Evolutionary conservation across 2,113 vertebrate genomes (phyloP).

Genomic region (Zosterops lateralis): DNA sequence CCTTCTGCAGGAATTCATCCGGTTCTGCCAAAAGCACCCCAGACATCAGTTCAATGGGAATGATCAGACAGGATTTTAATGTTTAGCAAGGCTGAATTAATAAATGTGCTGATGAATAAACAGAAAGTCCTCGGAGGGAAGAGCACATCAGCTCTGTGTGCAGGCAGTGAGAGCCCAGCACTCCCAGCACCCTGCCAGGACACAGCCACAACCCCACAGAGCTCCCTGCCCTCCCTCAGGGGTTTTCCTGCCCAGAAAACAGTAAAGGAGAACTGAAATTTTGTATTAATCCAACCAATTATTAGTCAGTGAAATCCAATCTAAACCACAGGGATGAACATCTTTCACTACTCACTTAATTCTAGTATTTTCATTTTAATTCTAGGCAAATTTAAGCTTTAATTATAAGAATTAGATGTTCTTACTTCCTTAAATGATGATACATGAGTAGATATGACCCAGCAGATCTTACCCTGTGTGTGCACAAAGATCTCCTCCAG

Average conservation of each 20-base stretch:
- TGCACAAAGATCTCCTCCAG: conserved; percentile 76
- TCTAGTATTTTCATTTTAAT: neutral
- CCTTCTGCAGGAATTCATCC: conserved; percentile 74
- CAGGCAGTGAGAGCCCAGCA: neutral
- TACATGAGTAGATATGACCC: neutral
- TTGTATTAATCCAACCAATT: neutral
- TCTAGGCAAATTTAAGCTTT: neutral
- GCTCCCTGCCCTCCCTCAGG: neutral
- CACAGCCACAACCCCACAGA: neutral
- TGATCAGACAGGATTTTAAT: rapidly evolving
- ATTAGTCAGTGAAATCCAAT: neutral
- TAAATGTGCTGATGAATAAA: neutral
- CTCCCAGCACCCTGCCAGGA: neutral
- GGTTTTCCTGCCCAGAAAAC: neutral
- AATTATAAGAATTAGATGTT: neutral
- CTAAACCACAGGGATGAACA: neutral
- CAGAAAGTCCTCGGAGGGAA: neutral
- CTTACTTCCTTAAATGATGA: neutral
- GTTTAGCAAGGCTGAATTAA: neutral
- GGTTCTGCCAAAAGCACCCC: conserved; percentile 71
- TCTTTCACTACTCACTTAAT: neutral
- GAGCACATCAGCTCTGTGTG: neutral
- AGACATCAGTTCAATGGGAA: neutral
- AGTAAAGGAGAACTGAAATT: neutral
- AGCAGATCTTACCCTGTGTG: conserved; percentile 67